Conservation (phyloP, 2,113 vertebrate species). For the Coptodon bakossiorum region DNA sequence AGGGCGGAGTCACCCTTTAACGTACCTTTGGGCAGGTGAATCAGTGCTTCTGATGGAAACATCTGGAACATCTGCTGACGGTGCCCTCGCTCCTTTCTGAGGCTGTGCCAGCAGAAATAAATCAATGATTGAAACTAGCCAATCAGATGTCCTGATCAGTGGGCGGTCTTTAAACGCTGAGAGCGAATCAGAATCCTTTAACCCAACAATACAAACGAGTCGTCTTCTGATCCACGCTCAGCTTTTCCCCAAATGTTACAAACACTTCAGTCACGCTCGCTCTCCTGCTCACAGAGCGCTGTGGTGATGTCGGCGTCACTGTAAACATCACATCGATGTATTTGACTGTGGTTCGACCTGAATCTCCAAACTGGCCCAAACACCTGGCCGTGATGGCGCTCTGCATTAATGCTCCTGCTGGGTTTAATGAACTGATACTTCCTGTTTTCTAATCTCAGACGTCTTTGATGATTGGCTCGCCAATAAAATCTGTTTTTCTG, state of each 20-base stretch:
- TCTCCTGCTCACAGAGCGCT: neutral
- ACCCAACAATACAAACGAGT: neutral
- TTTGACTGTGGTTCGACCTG: neutral
- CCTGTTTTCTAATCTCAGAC: neutral
- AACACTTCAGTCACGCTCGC: neutral
- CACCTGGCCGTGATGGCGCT: neutral
- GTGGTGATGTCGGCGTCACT: neutral
- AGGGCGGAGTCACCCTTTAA: neutral
- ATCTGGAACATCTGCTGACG: neutral
- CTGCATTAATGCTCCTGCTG: neutral
- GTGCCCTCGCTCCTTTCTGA: neutral
- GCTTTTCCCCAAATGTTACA: neutral
- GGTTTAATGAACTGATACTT: neutral
- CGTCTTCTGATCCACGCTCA: neutral
- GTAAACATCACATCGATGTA: fast-evolving
- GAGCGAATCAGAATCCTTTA: neutral
- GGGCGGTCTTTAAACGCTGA: neutral
- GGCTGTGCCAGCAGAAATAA: neutral
- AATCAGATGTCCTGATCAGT: neutral
- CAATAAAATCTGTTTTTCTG: neutral
- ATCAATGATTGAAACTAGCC: neutral
- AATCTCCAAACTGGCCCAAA: neutral
- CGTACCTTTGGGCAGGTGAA: neutral
- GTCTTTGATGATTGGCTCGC: neutral
- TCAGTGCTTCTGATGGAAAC: neutral